phyloP scores from a whole-genome alignment of 1,140 invertebrate genomes.

The Aphaenogaster rudis region DNA sequence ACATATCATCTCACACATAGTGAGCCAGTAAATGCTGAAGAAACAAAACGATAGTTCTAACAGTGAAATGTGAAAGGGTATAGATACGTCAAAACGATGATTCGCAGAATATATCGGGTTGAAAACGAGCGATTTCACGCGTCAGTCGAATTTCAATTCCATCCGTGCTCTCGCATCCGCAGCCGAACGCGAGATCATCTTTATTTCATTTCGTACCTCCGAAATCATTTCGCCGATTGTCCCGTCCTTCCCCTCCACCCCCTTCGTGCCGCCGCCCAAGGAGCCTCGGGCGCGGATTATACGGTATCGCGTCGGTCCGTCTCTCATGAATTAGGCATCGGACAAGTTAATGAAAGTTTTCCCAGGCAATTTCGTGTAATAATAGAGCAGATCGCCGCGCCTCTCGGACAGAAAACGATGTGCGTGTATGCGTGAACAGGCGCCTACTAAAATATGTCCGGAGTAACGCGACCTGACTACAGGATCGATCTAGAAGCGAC shows the following conservation, averaged over 20 bases:
- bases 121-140: constrained; percentile 18
- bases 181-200: constrained; percentile 46
- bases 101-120: background rate
- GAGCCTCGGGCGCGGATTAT: constrained; percentile 63
- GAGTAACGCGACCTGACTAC: background rate
- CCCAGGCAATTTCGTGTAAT: constrained; percentile 74
- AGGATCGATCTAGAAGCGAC: constrained; percentile 19
- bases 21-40: background rate
- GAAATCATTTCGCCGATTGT: constrained; percentile 77
- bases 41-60: background rate
- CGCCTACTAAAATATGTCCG: constrained; percentile 29
- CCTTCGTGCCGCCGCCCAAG: background rate
- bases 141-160: constrained; percentile 28
- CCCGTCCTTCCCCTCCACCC: background rate
- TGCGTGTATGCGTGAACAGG: background rate
- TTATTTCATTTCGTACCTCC: constrained; percentile 22
- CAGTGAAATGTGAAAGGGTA: background rate
- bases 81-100: background rate
- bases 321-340: constrained; percentile 78
- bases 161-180: background rate
- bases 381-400: constrained; percentile 70
- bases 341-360: constrained; percentile 78
- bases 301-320: constrained; percentile 69
- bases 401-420: constrained; percentile 29
- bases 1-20: background rate